These are phyloP conservation scores for Lepus americanus DNA, from an alignment of 2,113 vertebrate genomes.

Conservation along the genomic window DNA sequence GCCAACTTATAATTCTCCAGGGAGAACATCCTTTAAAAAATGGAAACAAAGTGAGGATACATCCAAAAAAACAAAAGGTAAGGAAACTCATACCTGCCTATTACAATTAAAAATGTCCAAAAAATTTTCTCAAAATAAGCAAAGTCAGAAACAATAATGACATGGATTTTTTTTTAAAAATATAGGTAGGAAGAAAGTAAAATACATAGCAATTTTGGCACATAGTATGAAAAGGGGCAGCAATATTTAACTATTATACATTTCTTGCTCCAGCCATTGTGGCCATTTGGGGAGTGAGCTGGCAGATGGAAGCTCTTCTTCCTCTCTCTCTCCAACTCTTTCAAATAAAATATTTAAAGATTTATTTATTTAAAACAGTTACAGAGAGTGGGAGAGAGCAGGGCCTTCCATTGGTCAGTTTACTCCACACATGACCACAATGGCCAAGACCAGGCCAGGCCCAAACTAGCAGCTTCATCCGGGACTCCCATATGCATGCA, in stretches of 20 bases:
- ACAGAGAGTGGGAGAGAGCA: no score
- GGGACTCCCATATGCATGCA: no score
- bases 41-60: not conserved
- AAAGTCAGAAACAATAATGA: not conserved
- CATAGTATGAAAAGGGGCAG: not conserved
- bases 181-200: not conserved
- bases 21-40: slow-evolving; percentile 26
- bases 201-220: not conserved
- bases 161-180: not conserved
- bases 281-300: not conserved
- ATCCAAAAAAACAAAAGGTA: slow-evolving; percentile 5
- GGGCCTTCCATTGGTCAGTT: no score
- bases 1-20: not conserved
- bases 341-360: no score
- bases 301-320: no score
- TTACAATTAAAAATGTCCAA: not conserved
- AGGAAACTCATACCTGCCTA: not conserved
- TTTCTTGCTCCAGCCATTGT: not conserved
- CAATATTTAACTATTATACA: not conserved
- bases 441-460: no score
- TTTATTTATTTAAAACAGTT: no score
- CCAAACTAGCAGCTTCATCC: no score
- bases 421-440: no score
- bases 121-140: not conserved
- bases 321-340: no score